Percentiles rank a stretch among this genome's conserved stretches.
These are phyloP conservation scores for Dimorphilus gyrociliatus DNA, from an alignment of 2,888 invertebrate species.

Conservation along the genomic window DNA sequence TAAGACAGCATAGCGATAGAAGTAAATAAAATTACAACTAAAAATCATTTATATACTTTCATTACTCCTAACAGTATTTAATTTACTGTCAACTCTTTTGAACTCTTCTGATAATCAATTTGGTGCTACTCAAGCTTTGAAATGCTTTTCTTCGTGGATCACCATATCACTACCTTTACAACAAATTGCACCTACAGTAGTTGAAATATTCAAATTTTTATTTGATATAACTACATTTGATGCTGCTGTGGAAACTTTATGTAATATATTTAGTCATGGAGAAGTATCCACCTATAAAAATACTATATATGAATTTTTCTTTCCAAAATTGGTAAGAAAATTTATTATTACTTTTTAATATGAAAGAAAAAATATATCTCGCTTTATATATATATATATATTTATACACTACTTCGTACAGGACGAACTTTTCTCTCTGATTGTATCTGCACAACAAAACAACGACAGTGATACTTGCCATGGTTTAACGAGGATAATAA, in stretches of 20 bases:
- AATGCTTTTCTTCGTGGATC: slow-evolving; percentile 45
- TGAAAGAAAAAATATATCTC: too few species aligned
- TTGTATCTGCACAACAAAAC: too few species aligned
- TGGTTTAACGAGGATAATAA: slow-evolving; percentile 34
- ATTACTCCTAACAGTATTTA: slow-evolving; percentile 28
- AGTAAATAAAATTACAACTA: too few species aligned
- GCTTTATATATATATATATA: too few species aligned
- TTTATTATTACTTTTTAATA: too few species aligned
- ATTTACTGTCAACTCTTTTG: slow-evolving; percentile 23
- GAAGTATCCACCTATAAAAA: too few species aligned
- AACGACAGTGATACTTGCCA: slow-evolving; percentile 45
- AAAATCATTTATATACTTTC: too few species aligned
- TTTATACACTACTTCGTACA: too few species aligned
- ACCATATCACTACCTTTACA: slow-evolving; percentile 43
- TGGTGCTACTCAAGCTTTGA: slow-evolving; percentile 24
- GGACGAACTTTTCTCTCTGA: too few species aligned
- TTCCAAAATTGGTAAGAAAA: too few species aligned
- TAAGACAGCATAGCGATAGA: too few species aligned
- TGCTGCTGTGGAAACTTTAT: slow-evolving; percentile 48
- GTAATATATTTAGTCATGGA: slow-evolving; percentile 45
- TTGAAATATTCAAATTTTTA: slow-evolving; percentile 25
- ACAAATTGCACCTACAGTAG: slow-evolving; percentile 33
- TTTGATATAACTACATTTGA: slow-evolving; percentile 41
- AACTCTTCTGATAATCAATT: slow-evolving; percentile 11
- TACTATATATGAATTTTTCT: too few species aligned